Base-by-base conservation (phyloP, 2,888 invertebrate genomes). In the Koerneria pararmatus region DNA sequence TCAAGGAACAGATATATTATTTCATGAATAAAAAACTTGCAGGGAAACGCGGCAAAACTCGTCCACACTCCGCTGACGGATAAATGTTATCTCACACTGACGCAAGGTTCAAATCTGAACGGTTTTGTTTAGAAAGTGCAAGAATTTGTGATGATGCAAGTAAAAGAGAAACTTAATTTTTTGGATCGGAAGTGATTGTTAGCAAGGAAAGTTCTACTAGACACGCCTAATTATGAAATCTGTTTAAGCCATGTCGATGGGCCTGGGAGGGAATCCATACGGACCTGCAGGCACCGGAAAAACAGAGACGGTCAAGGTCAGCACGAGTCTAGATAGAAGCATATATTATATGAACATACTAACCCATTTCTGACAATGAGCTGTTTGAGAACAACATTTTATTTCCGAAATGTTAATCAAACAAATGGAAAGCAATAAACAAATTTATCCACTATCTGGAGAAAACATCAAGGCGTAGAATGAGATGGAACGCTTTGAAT, bases 271-370 rank as follows among this genome's bases (percentile, higher is more conserved):
- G 8, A 98, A 98, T 86, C 97, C 97, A 0, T 97, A 95, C 80
- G 98, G 98, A 0, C 97, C 97, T 1, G 98, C 98, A 27, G 98
- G 98, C 65, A 98, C 97, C 0, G 97, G 97, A 0, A 98, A 98
- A 87, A 98, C 97, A 0, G 97, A 98, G 85, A 94, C 95, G 29
- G 94, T 98, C 0, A 98, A 98, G 86, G 93, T 67, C 4, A 19
- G 27, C 15, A n/a, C n/a, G n/a, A n/a, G n/a, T n/a, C n/a, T n/a
- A n/a, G n/a, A n/a, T n/a, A n/a, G n/a, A n/a, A n/a, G n/a, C n/a
- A n/a, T n/a, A n/a, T 24, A 62, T 29, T 24, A 3, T 53, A 15
- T 35, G 46, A 31, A 6, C 6, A 24, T 2, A 48, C 29, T n/a
- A 4, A 31, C 56, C 56, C 3, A 6, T 6, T 15, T 11, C 22